phyloP scores from a whole-genome alignment of 2,888 invertebrate species.

The Leucania comma region DNA sequence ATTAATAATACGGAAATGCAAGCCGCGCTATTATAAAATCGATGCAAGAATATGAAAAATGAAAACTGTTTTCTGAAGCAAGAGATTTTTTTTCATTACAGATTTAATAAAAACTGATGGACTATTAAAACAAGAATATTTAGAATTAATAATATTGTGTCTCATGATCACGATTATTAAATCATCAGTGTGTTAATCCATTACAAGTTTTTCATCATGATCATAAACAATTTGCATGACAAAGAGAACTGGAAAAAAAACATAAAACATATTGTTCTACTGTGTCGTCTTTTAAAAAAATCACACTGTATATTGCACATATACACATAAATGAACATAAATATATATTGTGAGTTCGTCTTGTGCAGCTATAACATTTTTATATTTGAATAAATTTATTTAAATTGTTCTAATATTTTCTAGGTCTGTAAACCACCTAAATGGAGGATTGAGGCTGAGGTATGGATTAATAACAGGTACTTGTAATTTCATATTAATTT shows the following conservation, averaged over 20 bases:
- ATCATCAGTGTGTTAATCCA: slow-evolving; percentile 11
- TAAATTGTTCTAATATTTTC: slow-evolving; percentile 71
- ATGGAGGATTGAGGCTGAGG: slow-evolving; percentile 77
- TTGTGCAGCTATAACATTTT: slow-evolving; percentile 26
- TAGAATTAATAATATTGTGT: background rate
- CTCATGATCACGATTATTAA: background rate
- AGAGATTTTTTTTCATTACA: background rate
- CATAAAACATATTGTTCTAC: slow-evolving; percentile 21
- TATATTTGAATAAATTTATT: slow-evolving; percentile 36
- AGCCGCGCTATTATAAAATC: background rate
- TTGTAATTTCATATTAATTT: slow-evolving; percentile 7
- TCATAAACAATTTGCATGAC: slow-evolving; percentile 43
- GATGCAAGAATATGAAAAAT: slow-evolving; percentile 1
- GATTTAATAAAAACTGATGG: background rate
- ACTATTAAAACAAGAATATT: background rate
- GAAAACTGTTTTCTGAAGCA: slow-evolving; percentile 1
- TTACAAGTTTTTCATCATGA: slow-evolving; percentile 2
- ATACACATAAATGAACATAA: slow-evolving; percentile 25
- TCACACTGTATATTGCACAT: slow-evolving; percentile 54
- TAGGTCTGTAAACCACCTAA: slow-evolving; percentile 86
- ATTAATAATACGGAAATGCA: slow-evolving; percentile 15
- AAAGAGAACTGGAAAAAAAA: slow-evolving; percentile 19
- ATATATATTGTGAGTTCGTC: slow-evolving; percentile 57
- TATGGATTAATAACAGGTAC: slow-evolving; percentile 66
- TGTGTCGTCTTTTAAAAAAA: slow-evolving; percentile 47